Conservation (phyloP, 2,113 vertebrate genomes). For the Zapus hudsonius region DNA sequence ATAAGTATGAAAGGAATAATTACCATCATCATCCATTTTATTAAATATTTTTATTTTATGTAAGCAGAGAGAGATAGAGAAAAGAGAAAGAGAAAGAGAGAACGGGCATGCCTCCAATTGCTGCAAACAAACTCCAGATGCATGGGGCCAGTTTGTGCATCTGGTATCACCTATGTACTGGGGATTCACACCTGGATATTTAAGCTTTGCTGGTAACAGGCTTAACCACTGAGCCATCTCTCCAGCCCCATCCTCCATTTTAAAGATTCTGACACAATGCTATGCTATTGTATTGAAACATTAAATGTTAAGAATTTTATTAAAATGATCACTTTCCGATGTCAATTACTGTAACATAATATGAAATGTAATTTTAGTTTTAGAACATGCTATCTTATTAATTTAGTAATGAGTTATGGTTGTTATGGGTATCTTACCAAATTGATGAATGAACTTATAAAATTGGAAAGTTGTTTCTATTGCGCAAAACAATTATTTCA, state of each 20-base stretch:
- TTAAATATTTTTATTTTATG: too few relatives aligned
- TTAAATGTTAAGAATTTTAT: neutral
- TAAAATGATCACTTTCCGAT: neutral
- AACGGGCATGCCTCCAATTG: too few relatives aligned
- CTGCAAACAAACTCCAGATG: too few relatives aligned
- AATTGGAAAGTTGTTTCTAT: neutral
- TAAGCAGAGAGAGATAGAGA: too few relatives aligned
- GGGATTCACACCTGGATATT: too few relatives aligned
- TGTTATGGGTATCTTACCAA: neutral
- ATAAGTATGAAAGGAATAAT: too few relatives aligned
- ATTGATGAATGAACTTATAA: neutral
- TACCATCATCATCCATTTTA: too few relatives aligned
- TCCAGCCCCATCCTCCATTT: neutral
- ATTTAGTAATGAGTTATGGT: neutral
- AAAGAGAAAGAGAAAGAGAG: too few relatives aligned
- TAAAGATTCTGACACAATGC: neutral
- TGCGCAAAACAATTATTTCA: neutral
- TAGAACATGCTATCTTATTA: neutral
- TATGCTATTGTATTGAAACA: neutral
- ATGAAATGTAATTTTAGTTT: slow-evolving; percentile 27
- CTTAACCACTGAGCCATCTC: too few relatives aligned
- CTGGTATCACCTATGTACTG: too few relatives aligned
- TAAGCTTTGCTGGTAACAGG: too few relatives aligned
- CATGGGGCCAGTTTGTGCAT: too few relatives aligned
- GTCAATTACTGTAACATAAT: neutral